Evolutionary conservation across 2,888 invertebrate species (phyloP).

Genomic region (Campoplex capitator): DNA sequence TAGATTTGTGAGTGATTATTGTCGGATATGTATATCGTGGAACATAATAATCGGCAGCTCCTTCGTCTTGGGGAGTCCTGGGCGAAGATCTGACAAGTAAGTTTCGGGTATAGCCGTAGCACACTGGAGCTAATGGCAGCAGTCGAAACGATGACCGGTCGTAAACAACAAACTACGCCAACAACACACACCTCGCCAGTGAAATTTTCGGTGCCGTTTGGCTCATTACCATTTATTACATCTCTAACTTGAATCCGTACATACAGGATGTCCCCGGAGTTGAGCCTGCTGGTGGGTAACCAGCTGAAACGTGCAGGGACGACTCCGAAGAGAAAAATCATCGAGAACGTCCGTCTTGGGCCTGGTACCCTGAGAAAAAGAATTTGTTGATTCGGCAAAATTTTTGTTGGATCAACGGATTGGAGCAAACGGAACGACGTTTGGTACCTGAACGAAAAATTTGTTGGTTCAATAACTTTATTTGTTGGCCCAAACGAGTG

Average conservation of each 20-base stretch:
- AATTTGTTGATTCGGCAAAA: no score
- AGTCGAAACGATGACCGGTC: constrained; percentile 54
- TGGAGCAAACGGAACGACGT: no score
- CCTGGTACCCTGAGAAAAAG: no score
- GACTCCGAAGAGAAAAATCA: not conserved
- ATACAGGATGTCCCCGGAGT: constrained; percentile 2
- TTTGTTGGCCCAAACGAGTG: no score
- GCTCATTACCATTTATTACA: constrained; percentile 19
- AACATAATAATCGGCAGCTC: not conserved
- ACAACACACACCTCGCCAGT: constrained; percentile 7
- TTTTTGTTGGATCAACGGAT: no score
- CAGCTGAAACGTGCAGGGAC: not conserved
- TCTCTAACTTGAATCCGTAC: not conserved
- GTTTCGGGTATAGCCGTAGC: not conserved
- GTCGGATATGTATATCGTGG: not conserved
- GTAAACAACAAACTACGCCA: constrained; percentile 41
- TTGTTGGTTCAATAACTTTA: no score
- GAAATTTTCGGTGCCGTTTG: constrained; percentile 43
- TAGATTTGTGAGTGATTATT: not conserved
- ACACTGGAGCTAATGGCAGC: constrained; percentile 31
- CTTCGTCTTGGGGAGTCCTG: constrained; percentile 4
- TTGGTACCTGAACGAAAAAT: no score
- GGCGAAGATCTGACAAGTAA: not conserved
- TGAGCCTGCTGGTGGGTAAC: not conserved
- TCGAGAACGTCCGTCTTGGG: not conserved